phyloP scores from a whole-genome alignment of 1,140 invertebrate species.

The Pogonomyrmex californicus region DNA sequence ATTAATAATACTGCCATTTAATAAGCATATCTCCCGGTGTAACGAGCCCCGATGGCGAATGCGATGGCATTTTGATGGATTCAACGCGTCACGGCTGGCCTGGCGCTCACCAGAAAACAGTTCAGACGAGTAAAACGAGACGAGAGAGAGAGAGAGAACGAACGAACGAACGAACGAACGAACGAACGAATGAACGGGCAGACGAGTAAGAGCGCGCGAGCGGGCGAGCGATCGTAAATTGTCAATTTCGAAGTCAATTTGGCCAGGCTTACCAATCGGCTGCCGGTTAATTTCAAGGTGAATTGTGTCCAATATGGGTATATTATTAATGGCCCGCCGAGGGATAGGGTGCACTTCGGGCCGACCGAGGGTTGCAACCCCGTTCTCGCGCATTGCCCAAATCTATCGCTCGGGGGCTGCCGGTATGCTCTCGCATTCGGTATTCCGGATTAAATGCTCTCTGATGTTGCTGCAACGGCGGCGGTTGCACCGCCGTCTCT shows the following conservation, averaged over 20 bases:
- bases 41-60: neutral
- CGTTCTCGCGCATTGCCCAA: constrained; percentile 85
- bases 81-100: constrained; percentile 9
- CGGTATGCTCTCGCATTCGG: constrained; percentile 74
- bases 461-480: constrained; percentile 69
- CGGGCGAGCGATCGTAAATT: constrained; percentile 84
- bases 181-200: constrained; percentile 44
- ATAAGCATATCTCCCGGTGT: neutral
- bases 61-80: constrained; percentile 29
- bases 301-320: constrained; percentile 88
- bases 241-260: constrained; percentile 88
- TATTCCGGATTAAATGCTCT: constrained; percentile 84
- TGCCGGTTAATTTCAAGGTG: constrained; percentile 88
- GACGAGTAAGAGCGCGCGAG: constrained; percentile 65
- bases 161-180: constrained; percentile 35
- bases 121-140: neutral
- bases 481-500: constrained; percentile 17
- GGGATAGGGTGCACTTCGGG: constrained; percentile 80
- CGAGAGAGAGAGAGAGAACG: neutral
- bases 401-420: constrained; percentile 83
- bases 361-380: constrained; percentile 82
- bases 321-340: constrained; percentile 86
- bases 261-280: constrained; percentile 86
- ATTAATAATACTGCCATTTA: constrained; percentile 13
- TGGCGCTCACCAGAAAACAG: constrained; percentile 24